Percentiles rank a stretch among this genome's conserved stretches.
These are phyloP conservation scores for Limnodromus scolopaceus DNA, from an alignment of 2,797 vertebrate species.

Conservation along the genomic window DNA sequence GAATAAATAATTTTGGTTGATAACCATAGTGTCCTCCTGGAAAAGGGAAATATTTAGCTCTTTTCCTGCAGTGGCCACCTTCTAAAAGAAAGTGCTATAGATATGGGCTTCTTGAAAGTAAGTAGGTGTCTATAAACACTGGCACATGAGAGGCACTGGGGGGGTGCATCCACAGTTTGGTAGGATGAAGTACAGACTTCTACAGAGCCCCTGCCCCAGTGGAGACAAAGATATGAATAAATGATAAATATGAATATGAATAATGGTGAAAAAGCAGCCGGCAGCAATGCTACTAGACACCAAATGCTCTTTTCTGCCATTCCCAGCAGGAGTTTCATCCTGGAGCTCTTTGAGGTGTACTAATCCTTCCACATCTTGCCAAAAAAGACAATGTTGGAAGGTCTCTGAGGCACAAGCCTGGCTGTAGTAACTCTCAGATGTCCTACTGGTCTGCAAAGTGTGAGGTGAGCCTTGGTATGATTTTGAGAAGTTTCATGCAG, in stretches of 20 bases:
- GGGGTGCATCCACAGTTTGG: neutral
- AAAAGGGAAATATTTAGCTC: neutral
- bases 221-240: neutral
- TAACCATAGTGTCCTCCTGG: neutral
- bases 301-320: neutral
- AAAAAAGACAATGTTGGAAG: neutral
- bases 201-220: too few species aligned
- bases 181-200: neutral
- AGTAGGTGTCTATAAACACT: neutral
- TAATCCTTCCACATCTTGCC: neutral
- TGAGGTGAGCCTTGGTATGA: neutral
- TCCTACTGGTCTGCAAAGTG: neutral
- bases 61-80: neutral
- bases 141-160: neutral
- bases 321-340: accelerated
- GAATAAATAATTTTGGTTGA: neutral
- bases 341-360: neutral
- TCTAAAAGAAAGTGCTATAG: neutral
- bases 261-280: neutral
- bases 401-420: neutral
- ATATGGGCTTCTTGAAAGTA: neutral
- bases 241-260: neutral
- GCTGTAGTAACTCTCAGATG: neutral
- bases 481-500: neutral
- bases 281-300: neutral